Evolutionary conservation across 2,888 invertebrate genomes (phyloP).

Genomic region (Caprella mutica): DNA sequence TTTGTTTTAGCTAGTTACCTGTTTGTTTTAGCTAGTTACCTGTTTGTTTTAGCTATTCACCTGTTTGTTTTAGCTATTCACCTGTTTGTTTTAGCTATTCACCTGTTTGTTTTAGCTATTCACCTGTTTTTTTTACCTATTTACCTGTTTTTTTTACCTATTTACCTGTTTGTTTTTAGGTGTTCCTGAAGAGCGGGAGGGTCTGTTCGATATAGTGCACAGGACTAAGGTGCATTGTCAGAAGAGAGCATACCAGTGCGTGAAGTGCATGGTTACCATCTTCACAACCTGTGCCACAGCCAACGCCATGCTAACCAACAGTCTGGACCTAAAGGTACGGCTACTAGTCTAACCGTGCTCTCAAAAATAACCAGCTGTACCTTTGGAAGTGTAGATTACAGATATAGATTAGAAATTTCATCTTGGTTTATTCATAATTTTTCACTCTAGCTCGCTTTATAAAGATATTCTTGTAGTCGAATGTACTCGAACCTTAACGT

Average conservation of each 20-base stretch:
- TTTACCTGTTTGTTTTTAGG: slow-evolving; percentile 36
- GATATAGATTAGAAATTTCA: not conserved
- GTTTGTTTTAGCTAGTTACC: no score
- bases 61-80: no score
- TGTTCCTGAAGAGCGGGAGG: slow-evolving; percentile 73
- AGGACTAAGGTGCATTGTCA: slow-evolving; percentile 89
- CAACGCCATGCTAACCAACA: slow-evolving; percentile 25
- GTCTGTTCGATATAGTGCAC: slow-evolving; percentile 81
- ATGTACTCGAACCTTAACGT: no score
- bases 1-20: no score
- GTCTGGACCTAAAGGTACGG: slow-evolving; percentile 30
- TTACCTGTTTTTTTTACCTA: not conserved
- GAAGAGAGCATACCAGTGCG: slow-evolving; percentile 92
- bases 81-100: no score
- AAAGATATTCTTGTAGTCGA: no score
- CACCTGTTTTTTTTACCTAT: not conserved
- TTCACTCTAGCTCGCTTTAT: no score
- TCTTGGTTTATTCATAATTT: not conserved
- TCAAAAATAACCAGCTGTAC: no score
- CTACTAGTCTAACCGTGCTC: no score
- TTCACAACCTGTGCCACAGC: slow-evolving; percentile 63
- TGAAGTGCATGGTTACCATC: slow-evolving; percentile 83
- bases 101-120: not conserved
- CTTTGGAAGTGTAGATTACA: no score
- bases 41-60: no score